phyloP scores from a whole-genome alignment of 2,113 vertebrate genomes.

The Synchiropus splendidus region DNA sequence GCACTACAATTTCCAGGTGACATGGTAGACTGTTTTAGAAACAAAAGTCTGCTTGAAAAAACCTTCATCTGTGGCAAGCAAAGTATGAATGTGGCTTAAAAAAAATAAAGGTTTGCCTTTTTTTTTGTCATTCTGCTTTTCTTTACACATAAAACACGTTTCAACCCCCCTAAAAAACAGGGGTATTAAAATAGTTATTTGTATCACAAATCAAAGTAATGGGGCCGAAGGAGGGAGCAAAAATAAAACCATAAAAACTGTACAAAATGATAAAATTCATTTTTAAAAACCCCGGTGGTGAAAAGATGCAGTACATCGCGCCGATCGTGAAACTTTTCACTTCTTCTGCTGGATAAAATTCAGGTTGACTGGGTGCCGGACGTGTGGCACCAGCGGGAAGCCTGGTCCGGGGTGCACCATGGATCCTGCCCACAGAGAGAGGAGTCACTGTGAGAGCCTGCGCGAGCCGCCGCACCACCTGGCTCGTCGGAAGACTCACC shows the following conservation, averaged over 20 bases:
- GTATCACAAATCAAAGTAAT: slow-evolving; percentile 95
- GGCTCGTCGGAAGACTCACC: slow-evolving; percentile 85
- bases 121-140: slow-evolving; percentile 77
- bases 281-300: slow-evolving; percentile 69
- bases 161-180: slow-evolving; percentile 92
- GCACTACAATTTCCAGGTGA: too few relatives aligned
- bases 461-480: slow-evolving; percentile 81
- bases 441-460: neutral
- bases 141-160: slow-evolving; percentile 95
- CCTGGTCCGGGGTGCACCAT: slow-evolving; percentile 82
- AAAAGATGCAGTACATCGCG: slow-evolving; percentile 50
- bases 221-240: slow-evolving; percentile 50
- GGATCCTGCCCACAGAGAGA: slow-evolving; percentile 64
- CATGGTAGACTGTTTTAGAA: too few relatives aligned
- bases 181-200: slow-evolving; percentile 99
- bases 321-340: slow-evolving; percentile 67
- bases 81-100: slow-evolving; percentile 53
- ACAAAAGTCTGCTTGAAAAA: too few relatives aligned
- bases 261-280: slow-evolving; percentile 96
- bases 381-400: slow-evolving; percentile 83
- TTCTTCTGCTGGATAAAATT: slow-evolving; percentile 97
- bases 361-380: slow-evolving; percentile 82
- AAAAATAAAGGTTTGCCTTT: slow-evolving; percentile 96
- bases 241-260: slow-evolving; percentile 81
- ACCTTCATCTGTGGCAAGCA: too few relatives aligned